phyloP scores from a whole-genome alignment of 2,888 invertebrate species.

The Tetropium fuscum region DNA sequence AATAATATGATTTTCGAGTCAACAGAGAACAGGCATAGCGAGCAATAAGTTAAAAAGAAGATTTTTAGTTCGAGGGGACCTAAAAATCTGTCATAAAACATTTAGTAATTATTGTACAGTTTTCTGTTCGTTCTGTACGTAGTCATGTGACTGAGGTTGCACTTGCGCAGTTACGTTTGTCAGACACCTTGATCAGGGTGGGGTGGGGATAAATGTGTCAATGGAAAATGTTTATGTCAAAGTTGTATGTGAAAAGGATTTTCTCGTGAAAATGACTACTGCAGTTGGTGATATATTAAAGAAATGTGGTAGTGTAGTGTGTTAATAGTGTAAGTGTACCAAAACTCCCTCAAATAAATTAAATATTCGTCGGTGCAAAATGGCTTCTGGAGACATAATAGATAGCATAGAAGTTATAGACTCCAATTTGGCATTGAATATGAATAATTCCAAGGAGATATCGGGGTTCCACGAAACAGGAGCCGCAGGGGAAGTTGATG shows the following conservation, averaged over 20 bases:
- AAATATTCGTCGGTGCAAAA: slow-evolving; percentile 61
- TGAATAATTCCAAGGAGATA: slow-evolving; percentile 72
- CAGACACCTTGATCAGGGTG: slow-evolving; percentile 36
- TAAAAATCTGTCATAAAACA: too few relatives aligned
- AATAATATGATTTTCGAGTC: too few relatives aligned
- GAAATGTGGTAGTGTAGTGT: slow-evolving; percentile 48
- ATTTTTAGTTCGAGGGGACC: too few relatives aligned
- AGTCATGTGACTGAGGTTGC: slow-evolving; percentile 10
- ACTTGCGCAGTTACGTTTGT: slow-evolving; percentile 17
- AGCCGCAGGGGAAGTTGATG: slow-evolving; percentile 69
- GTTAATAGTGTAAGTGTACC: slow-evolving; percentile 39
- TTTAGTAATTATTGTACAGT: too few relatives aligned
- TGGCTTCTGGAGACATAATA: slow-evolving; percentile 87
- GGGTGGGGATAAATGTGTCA: slow-evolving; percentile 62
- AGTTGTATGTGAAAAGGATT: slow-evolving; percentile 70
- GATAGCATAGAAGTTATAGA: slow-evolving; percentile 84
- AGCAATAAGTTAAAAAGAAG: too few relatives aligned
- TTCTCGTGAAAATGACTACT: slow-evolving; percentile 44
- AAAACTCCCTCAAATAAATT: slow-evolving; percentile 31
- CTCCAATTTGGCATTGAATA: slow-evolving; percentile 68
- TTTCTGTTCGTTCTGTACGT: not conserved
- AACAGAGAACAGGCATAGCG: too few relatives aligned
- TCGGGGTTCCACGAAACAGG: slow-evolving; percentile 71
- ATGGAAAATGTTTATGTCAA: slow-evolving; percentile 61
- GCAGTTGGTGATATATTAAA: slow-evolving; percentile 37